Evolutionary conservation across 1,140 invertebrate genomes (phyloP), one percentile per base, ranked within the genome.

Genomic region (Oncopeltus fasciatus): DNA sequence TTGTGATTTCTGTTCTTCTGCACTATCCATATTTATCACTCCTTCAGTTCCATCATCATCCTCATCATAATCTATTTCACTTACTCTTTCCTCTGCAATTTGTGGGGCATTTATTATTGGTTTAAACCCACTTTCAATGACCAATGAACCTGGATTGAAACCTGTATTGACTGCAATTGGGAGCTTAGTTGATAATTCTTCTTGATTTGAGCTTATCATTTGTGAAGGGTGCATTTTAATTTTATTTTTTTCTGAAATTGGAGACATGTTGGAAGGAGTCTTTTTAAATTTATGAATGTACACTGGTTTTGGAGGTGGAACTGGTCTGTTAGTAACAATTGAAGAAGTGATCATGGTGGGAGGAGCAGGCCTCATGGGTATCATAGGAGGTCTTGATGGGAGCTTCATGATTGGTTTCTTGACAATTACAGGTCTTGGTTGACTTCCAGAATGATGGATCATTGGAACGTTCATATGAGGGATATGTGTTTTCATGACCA

Each of bases 71-170:
- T 66, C 65, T 21, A 72, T 71, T 18, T 72, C 72, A 28, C 75
- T 70, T 28, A 78, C 76, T 62, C 77, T 75, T 38, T 81, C 76
- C 66, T 81, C 73, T 28, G 72, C 73, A 62, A n/a, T 63, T 68
- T 21, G 60, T 8, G 18, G 47, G 5, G 28, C 47, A 18, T 59
- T 60, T n/a, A 88, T 79, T 18, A 90, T 89, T 1, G 88, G 87
- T 62, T 83, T 86, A 67, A 91, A 91, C 0, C 87, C 87, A 58
- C 86, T 81, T 73, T 90, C 88, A 31, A 90, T 83, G 0, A 90
- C 82, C 16, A 91, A 83, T 0, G 85, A 84, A 62, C 83, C 81
- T 0, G 86, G 86, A 70, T 88, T 80, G 68, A 91, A 91, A 0
- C 87, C 88, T 2, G 82, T 84, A 67, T 87, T 86, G 0, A 82